A percentile compares a stretch with the other conserved stretches of the same genome.
Conservation (phyloP, 2,888 invertebrate genomes). For the Epistrophe grossulariae region DNA sequence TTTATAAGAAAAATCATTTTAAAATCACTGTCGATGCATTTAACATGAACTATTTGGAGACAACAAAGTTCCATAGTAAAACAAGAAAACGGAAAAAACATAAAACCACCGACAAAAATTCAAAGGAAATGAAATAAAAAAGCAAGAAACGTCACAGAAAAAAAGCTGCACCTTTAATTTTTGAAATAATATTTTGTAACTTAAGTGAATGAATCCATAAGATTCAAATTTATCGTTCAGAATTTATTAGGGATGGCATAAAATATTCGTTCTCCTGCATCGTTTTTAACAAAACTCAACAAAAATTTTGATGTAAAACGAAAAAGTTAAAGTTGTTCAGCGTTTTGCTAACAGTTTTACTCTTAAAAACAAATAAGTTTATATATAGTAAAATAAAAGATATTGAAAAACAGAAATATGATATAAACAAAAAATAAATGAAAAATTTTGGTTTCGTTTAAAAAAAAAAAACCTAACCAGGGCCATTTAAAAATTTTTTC, state of each 20-base stretch:
- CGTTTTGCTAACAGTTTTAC: not conserved
- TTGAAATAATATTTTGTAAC: not conserved
- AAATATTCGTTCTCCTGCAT: not conserved
- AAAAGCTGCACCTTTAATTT: conserved; percentile 12
- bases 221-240: no score
- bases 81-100: not conserved
- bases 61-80: conserved; percentile 11
- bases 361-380: not conserved
- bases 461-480: not conserved
- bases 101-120: conserved; percentile 59
- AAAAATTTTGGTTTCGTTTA: no score
- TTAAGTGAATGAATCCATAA: conserved; percentile 11
- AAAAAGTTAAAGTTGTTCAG: not conserved
- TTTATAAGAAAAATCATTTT: conserved; percentile 8
- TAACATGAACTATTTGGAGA: conserved; percentile 21
- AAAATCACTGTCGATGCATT: conserved; percentile 34
- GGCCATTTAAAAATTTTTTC: not conserved
- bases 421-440: no score
- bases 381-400: not conserved
- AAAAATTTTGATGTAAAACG: not conserved
- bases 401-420: not conserved
- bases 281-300: no score
- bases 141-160: conserved; percentile 52
- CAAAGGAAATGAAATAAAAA: conserved; percentile 37
- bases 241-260: no score